Percentiles rank a stretch among this genome's conserved stretches.
These are phyloP conservation scores for Machimus rusticus DNA, from an alignment of 2,888 invertebrate species.

Conservation along the genomic window DNA sequence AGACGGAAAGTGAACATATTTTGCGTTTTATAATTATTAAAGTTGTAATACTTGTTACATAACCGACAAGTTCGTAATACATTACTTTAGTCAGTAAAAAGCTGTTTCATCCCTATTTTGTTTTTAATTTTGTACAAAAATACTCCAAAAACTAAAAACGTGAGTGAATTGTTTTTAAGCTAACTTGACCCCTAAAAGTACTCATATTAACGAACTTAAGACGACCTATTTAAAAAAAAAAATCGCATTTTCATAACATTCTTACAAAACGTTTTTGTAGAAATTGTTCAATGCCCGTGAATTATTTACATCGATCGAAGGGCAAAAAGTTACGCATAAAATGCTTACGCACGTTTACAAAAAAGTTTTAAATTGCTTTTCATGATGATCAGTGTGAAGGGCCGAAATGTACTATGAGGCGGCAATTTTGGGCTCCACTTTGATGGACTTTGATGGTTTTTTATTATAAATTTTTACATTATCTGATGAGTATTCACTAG, in stretches of 20 bases:
- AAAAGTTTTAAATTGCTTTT: background rate
- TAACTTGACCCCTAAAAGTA: background rate
- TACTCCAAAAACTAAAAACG: background rate
- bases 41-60: too few relatives aligned
- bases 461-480: background rate
- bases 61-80: too few relatives aligned
- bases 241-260: background rate
- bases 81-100: too few relatives aligned
- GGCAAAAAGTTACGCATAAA: background rate
- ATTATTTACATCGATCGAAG: background rate
- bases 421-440: background rate
- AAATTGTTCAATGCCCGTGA: background rate
- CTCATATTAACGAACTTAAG: background rate
- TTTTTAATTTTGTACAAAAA: background rate
- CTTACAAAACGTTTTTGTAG: background rate
- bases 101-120: background rate
- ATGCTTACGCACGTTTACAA: background rate
- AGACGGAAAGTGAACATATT: too few relatives aligned
- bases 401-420: background rate
- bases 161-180: background rate
- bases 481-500: background rate
- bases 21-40: too few relatives aligned
- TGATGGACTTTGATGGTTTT: background rate
- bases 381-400: background rate
- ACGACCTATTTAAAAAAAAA: background rate